These are phyloP conservation scores for Hippasteria phrygiana DNA, from an alignment of 53 echinoderm and acorn worm species.

Conservation along the genomic window DNA sequence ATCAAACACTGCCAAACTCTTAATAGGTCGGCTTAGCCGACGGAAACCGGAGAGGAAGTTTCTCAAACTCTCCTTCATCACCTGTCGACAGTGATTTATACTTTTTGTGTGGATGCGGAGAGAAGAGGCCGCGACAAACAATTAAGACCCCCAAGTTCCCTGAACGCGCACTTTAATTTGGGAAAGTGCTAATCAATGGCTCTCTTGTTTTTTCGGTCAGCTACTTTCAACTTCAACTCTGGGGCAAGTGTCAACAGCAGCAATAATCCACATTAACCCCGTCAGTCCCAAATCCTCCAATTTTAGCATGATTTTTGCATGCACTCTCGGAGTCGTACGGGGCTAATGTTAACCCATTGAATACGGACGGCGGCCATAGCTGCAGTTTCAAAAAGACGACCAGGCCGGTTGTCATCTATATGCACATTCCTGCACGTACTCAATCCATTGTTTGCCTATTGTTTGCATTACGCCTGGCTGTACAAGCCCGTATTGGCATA, in stretches of 20 bases:
- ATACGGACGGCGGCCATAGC: too few species aligned
- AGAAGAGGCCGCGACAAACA: slow-evolving; percentile 40
- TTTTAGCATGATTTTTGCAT: too few species aligned
- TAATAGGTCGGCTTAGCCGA: slow-evolving; percentile 42
- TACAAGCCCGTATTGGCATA: too few species aligned
- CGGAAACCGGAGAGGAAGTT: slow-evolving; percentile 50
- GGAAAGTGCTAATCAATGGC: slow-evolving; percentile 33
- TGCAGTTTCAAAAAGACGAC: too few species aligned
- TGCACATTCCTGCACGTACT: too few species aligned
- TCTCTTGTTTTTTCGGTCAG: slow-evolving; percentile 15
- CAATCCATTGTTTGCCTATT: too few species aligned
- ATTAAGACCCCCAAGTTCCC: slow-evolving; percentile 33
- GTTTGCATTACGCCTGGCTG: too few species aligned
- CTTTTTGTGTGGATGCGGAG: slow-evolving; percentile 24
- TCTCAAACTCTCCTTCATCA: slow-evolving; percentile 53
- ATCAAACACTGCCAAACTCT: slow-evolving; percentile 45
- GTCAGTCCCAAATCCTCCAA: too few species aligned
- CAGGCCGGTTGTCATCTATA: too few species aligned
- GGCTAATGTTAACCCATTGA: too few species aligned
- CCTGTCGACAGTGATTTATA: slow-evolving; percentile 31
- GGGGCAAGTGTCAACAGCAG: background rate
- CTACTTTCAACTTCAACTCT: slow-evolving; percentile 1
- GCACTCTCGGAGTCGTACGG: too few species aligned
- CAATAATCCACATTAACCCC: too few species aligned
- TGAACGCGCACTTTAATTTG: slow-evolving; percentile 22